phyloP scores from a whole-genome alignment of 2,797 vertebrate species.

The Dromococcyx pavoninus region DNA sequence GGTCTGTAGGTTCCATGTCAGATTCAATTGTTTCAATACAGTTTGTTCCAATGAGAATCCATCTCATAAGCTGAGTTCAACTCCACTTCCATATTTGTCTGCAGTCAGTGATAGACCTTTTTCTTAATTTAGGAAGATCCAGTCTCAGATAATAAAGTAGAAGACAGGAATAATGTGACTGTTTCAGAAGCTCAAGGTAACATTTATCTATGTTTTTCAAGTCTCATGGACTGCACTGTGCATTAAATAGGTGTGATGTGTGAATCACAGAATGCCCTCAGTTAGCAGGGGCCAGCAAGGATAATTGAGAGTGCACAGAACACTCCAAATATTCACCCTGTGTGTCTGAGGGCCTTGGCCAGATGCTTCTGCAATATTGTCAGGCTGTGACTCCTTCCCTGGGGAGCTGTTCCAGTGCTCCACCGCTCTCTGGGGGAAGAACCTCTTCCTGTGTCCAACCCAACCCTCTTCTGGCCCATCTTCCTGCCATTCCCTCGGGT shows the following conservation, averaged over 20 bases:
- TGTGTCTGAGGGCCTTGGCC: no score
- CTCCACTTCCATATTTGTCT: not conserved
- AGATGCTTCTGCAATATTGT: no score
- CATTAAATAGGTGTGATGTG: not conserved
- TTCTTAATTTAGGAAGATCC: conserved; percentile 67
- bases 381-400: no score
- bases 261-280: not conserved
- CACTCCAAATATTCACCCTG: no score
- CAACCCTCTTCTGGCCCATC: no score
- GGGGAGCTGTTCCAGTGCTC: no score
- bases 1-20: fast-evolving
- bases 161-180: not conserved
- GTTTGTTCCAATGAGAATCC: not conserved
- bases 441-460: no score
- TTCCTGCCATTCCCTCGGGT: no score
- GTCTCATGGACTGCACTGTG: not conserved
- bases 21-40: not conserved
- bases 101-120: not conserved
- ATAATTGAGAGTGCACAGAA: no score
- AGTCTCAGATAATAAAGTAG: conserved; percentile 17
- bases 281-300: no score
- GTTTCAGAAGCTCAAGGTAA: conserved; percentile 68
- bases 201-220: not conserved
- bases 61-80: not conserved
- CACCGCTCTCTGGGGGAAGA: no score